These are phyloP conservation scores for Oncorhynchus masou DNA, from an alignment of 2,113 vertebrate species.

Conservation along the genomic window DNA sequence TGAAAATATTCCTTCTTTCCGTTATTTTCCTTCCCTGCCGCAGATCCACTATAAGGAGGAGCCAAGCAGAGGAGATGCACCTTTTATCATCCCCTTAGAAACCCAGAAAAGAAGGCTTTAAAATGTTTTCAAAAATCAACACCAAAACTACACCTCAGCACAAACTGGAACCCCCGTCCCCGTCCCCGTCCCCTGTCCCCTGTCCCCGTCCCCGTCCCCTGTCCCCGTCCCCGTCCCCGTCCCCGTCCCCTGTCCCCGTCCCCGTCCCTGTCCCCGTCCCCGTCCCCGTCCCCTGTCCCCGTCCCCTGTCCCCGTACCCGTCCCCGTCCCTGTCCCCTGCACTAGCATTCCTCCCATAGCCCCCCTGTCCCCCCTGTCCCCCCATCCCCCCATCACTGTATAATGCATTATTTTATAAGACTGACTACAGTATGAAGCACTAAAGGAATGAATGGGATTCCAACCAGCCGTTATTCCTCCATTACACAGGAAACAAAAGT, in stretches of 20 bases:
- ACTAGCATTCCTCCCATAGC: too few relatives aligned
- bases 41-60: constrained; percentile 35
- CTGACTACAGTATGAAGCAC: constrained; percentile 4
- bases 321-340: too few relatives aligned
- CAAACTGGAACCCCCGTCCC: constrained; percentile 40
- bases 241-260: too few relatives aligned
- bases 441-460: constrained; percentile 37
- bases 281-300: too few relatives aligned
- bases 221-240: too few relatives aligned
- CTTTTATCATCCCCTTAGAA: constrained; percentile 20
- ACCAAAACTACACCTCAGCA: constrained; percentile 40
- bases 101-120: not conserved
- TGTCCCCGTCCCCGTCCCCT: too few relatives aligned
- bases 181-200: too few relatives aligned
- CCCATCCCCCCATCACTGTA: too few relatives aligned
- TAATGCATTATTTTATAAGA: too few relatives aligned
- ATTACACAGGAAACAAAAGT: constrained; percentile 30
- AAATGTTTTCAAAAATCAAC: constrained; percentile 24
- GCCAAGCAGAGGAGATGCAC: constrained; percentile 36
- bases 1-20: not conserved
- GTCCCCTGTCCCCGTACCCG: too few relatives aligned
- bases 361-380: too few relatives aligned
- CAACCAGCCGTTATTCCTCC: constrained; percentile 35
- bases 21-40: constrained; percentile 26
- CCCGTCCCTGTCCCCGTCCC: too few relatives aligned